Percentiles rank a stretch among this genome's conserved stretches.
phyloP scores from a whole-genome alignment of 1,140 invertebrate species.

The Calephelis virginiensis region DNA sequence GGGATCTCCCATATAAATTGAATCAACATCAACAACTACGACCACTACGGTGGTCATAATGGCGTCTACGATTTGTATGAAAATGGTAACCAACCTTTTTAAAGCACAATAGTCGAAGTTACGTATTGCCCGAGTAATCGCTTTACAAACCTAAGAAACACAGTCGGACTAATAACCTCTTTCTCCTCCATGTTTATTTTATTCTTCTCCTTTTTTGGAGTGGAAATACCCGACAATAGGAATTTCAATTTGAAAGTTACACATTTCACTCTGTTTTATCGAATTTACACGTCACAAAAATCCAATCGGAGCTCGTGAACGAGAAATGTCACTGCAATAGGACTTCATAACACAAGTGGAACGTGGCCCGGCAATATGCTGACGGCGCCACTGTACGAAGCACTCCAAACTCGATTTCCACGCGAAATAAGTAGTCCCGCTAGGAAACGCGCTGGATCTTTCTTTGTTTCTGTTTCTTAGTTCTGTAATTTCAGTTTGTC shows the following conservation, averaged over 20 bases:
- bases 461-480: slow-evolving; percentile 36
- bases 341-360: slow-evolving; percentile 64
- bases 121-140: no score
- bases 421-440: slow-evolving; percentile 48
- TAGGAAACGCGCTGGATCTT: slow-evolving; percentile 22
- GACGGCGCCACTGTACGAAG: slow-evolving; percentile 44
- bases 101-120: no score
- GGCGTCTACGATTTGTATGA: no score
- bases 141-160: no score
- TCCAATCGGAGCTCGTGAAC: slow-evolving; percentile 60
- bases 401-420: slow-evolving; percentile 62
- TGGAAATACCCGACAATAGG: neutral
- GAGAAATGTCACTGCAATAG: slow-evolving; percentile 68
- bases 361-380: slow-evolving; percentile 61
- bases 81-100: no score
- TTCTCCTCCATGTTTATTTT: no score
- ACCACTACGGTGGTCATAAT: no score
- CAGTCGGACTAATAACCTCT: no score
- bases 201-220: no score
- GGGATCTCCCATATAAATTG: no score
- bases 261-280: slow-evolving; percentile 44
- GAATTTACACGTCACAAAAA: slow-evolving; percentile 72
- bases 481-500: slow-evolving; percentile 6
- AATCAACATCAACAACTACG: no score
- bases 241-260: slow-evolving; percentile 15